Base-by-base conservation (phyloP, 2,797 vertebrate genomes). In the Bovichtus variegatus region DNA sequence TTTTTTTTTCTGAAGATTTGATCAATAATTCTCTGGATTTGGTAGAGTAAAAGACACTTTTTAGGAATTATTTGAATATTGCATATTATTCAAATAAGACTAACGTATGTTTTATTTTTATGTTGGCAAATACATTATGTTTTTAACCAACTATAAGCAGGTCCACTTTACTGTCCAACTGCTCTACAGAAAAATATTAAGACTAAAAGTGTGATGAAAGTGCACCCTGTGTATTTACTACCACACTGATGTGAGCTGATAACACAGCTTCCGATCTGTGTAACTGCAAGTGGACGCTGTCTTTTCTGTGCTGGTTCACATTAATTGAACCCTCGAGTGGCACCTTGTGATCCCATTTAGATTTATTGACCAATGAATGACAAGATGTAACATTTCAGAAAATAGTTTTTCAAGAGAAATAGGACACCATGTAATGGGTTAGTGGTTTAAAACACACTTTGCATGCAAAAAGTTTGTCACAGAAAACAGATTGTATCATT, bases 401-500 rank as follows among this genome's bases (percentile, higher is more conserved):
- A 13, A 2, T 6, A 19, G 6, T 4, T 72, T 36, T 62, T 43
- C 27, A 43, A 29, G 7, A 41, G 40, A 40, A 38, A 5, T 18
- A 0, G 4, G 6, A 34, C 6, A 41, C 7, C 9, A 16, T n/a
- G 12, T 16, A 57, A 54, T 8, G 25, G 5, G 2, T 62, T 57
- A 54, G 36, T 58, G 41, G 21, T 8, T 61, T 34, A 15, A 55
- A 46, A 38, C n/a, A 49, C n/a, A 19, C 4, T 36, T 51, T 36
- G 31, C 58, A 23, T n/a, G 21, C 40, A 31, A 36, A 68, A 41
- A 0, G 1, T 49, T 63, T 40, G 3, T 23, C 62, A 82, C 77
- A 82, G 70, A 85, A 70, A 61, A 57, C 4, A 7, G 60, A 74
- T 72, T 53, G 41, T 72, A 71, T 76, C 75, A 54, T 43, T 13